A percentile compares a stretch with the other conserved stretches of the same genome.
Conservation (phyloP, 2,797 vertebrate genomes). For the Tarsius wallacei region DNA sequence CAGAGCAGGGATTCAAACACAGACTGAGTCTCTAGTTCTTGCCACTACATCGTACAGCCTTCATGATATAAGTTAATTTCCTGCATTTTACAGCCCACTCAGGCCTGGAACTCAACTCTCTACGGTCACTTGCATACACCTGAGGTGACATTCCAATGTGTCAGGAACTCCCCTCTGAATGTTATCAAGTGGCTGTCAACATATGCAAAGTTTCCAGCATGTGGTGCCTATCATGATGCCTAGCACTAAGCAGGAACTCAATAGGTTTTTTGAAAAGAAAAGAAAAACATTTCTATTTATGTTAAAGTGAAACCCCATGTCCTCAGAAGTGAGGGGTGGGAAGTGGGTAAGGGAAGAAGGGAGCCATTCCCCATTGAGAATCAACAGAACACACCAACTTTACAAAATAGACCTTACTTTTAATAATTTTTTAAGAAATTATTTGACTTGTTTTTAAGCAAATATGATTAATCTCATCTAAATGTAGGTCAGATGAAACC, state of each 20-base stretch:
- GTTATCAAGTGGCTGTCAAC: neutral
- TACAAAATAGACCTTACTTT: neutral
- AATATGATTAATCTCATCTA: neutral
- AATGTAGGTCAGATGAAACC: neutral
- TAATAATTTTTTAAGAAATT: neutral
- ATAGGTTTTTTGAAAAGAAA: neutral
- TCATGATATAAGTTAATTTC: neutral
- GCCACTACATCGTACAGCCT: neutral
- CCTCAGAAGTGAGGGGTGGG: neutral
- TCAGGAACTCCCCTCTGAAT: neutral
- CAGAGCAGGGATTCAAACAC: neutral
- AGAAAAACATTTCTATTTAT: neutral
- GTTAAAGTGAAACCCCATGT: neutral
- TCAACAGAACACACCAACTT: neutral
- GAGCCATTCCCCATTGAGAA: neutral
- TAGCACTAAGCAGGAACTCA: neutral
- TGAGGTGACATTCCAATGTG: neutral
- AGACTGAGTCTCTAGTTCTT: neutral
- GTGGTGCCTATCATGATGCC: fast-evolving
- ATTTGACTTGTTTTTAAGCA: conserved; percentile 56
- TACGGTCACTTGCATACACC: neutral
- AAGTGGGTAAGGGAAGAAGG: neutral
- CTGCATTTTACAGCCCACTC: neutral
- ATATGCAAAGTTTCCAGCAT: neutral
- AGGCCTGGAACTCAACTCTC: neutral